Evolutionary conservation across 2,888 invertebrate genomes (phyloP), one percentile per base, ranked within the genome.

Genomic region (Phanerotoma sp.): DNA sequence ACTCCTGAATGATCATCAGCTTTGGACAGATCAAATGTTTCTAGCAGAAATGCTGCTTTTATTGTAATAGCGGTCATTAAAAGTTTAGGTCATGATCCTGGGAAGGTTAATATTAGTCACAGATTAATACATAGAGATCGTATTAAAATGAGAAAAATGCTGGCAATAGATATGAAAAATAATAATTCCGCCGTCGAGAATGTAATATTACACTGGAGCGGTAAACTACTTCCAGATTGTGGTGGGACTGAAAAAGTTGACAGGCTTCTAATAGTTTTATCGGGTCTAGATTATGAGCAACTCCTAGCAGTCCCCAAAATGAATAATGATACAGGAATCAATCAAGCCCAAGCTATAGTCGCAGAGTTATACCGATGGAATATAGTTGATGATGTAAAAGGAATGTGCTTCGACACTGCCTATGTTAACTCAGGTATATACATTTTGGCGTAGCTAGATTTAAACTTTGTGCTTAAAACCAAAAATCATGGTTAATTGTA

Each of bases 321-420:
- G 18, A 38, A 13, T 10, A 38, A 18, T 38, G 16, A 18, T 38
- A 38, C 20, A 38, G 38, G 38, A 38, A 16, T 38, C 10, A 38
- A 38, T 20, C 38, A 38, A 38, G 38, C 38, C 18, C 16, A 38
- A 20, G 15, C 5, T 7, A 38, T 38, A 38, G 38, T 38, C 38
- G 38, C 18, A 38, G 38, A 38, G 16, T 20, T 16, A 38, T 16
- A 38, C 10, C 38, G 38, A 38, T 38, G 10, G 38, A 10, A 38
- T 11, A 38, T 38, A 10, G 16, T 38, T 10, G 18, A 16, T 13
- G 18, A 38, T 38, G 38, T 38, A 10, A 38, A 16, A 38, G 20
- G 38, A 13, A 38, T 38, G 38, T 38, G 20, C 38, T 38, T 16
- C 38, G 38, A 38, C 38, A 38, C 38, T 38, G 38, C 38, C 13